phyloP scores from a whole-genome alignment of 1,140 invertebrate genomes.

The Tetranychus cinnabarinus region DNA sequence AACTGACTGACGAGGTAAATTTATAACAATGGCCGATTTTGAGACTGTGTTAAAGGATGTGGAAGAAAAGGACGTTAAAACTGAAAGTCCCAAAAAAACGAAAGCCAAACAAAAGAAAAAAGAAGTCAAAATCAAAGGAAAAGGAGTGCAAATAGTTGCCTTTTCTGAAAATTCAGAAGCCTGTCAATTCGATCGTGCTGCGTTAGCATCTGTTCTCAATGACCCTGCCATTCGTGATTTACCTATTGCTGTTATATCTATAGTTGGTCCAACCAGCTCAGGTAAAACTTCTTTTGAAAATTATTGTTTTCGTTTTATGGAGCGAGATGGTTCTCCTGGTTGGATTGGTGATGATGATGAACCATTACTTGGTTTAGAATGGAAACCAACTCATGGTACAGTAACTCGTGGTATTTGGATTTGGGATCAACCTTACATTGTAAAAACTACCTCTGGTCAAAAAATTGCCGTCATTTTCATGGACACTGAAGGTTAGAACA shows the following conservation, averaged over 20 bases:
- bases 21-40: too few species aligned
- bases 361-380: not conserved
- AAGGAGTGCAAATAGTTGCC: not conserved
- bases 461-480: conserved; percentile 46
- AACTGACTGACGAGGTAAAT: too few species aligned
- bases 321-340: not conserved
- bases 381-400: not conserved
- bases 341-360: not conserved
- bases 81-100: not conserved
- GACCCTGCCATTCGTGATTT: not conserved
- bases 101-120: not conserved
- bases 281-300: not conserved
- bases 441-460: conserved; percentile 19
- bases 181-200: not conserved
- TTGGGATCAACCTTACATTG: conserved; percentile 71
- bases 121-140: not conserved
- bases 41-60: too few species aligned
- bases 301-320: not conserved
- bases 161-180: not conserved
- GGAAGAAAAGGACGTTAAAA: too few species aligned
- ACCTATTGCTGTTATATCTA: not conserved
- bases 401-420: conserved; percentile 39
- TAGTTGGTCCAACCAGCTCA: not conserved
- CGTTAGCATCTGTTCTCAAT: not conserved
- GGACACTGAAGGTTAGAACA: conserved; percentile 55